Evolutionary conservation across 1,140 invertebrate species (phyloP).

Genomic region (Scaptomyza pallida): DNA sequence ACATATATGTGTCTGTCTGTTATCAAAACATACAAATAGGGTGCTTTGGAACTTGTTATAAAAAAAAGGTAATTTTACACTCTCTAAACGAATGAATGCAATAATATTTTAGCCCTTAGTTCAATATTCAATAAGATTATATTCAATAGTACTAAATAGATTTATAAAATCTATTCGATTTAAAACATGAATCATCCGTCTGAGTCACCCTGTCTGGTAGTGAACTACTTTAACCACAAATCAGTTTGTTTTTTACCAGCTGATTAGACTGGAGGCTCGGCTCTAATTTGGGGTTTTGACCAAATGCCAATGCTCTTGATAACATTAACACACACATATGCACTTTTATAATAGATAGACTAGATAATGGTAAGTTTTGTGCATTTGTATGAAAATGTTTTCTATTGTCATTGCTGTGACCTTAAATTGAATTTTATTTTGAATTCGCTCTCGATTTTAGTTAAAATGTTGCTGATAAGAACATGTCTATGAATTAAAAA

Average conservation of each 20-base stretch:
- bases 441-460: not conserved
- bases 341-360: not conserved
- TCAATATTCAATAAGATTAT: too few relatives aligned
- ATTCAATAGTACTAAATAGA: too few relatives aligned
- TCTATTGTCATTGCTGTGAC: constrained; percentile 50
- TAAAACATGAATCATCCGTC: too few relatives aligned
- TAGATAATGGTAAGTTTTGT: not conserved
- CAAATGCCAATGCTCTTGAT: not conserved
- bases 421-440: constrained; percentile 34
- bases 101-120: too few relatives aligned
- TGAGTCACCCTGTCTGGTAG: too few relatives aligned
- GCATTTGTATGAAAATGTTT: not conserved
- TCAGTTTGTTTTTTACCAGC: constrained; percentile 1
- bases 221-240: not conserved
- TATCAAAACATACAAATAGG: not conserved
- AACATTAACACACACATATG: not conserved
- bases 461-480: not conserved
- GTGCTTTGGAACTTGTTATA: too few relatives aligned
- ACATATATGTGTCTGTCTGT: too few relatives aligned
- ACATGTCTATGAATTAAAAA: constrained; percentile 22
- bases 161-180: too few relatives aligned
- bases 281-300: constrained; percentile 1
- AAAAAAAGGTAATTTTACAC: too few relatives aligned
- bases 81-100: too few relatives aligned
- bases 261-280: constrained; percentile 24